phyloP scores from a whole-genome alignment of 2,113 vertebrate species.

The Pelvicachromis taeniatus region DNA sequence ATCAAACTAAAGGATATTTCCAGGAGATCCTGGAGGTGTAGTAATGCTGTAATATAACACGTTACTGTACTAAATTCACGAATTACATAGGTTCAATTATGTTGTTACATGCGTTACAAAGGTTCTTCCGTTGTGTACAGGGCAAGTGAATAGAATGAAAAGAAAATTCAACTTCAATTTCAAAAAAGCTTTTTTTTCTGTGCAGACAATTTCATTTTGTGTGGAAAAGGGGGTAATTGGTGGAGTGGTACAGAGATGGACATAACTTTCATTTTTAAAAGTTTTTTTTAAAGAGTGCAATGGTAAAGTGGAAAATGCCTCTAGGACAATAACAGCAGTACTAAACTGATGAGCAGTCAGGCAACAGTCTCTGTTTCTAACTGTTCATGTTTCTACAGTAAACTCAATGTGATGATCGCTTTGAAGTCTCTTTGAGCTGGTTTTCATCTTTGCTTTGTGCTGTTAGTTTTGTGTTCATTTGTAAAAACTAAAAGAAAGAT shows the following conservation, averaged over 20 bases:
- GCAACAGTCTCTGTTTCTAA: not conserved
- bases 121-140: not conserved
- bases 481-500: not conserved
- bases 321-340: not conserved
- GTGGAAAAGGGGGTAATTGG: not conserved
- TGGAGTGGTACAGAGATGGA: not conserved
- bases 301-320: not conserved
- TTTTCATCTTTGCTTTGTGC: not conserved
- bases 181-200: not conserved
- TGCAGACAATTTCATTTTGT: not conserved
- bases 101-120: not conserved
- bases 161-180: not conserved
- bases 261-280: not conserved
- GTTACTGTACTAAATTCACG: not conserved
- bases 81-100: not conserved
- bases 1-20: not conserved
- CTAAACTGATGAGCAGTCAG: not conserved
- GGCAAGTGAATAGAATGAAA: not conserved
- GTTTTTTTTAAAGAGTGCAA: not conserved
- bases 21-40: not conserved
- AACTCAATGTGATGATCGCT: not conserved
- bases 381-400: not conserved
- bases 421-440: not conserved
- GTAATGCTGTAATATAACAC: not conserved
- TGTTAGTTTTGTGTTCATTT: not conserved